Evolutionary conservation across 53 echinoderm and acorn worm genomes (phyloP).

Genomic region (Echinometra lucunter): DNA sequence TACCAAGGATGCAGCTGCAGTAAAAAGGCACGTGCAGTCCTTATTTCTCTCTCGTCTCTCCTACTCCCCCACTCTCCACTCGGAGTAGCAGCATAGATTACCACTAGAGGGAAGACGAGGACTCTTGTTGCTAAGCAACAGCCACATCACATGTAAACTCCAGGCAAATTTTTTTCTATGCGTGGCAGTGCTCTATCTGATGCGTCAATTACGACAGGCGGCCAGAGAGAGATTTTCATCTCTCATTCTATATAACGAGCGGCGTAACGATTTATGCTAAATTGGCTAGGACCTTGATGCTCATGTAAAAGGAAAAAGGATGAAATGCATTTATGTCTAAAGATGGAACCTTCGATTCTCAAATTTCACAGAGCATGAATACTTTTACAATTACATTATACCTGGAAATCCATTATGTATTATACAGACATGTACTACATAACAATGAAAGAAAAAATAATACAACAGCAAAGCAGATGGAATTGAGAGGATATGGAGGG

Average conservation of each 20-base stretch:
- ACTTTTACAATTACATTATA: neutral
- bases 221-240: slow-evolving; percentile 39
- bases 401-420: neutral
- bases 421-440: neutral
- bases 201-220: slow-evolving; percentile 19
- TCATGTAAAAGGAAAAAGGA: neutral
- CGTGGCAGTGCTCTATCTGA: neutral
- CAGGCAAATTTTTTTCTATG: neutral
- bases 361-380: neutral
- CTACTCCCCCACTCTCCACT: neutral
- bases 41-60: slow-evolving; percentile 5
- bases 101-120: slow-evolving; percentile 15
- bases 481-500: neutral
- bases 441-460: neutral
- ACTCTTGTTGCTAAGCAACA: slow-evolving; percentile 65
- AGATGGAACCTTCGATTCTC: neutral
- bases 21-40: neutral
- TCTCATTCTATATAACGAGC: neutral
- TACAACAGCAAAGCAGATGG: neutral
- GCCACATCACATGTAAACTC: slow-evolving; percentile 65
- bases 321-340: neutral
- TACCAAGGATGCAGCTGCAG: slow-evolving; percentile 32
- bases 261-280: neutral
- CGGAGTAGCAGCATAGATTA: slow-evolving; percentile 21
- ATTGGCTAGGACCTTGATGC: neutral